These are phyloP conservation scores for Pemphigus obesinymphae DNA, from an alignment of 1,140 invertebrate species.

Conservation along the genomic window DNA sequence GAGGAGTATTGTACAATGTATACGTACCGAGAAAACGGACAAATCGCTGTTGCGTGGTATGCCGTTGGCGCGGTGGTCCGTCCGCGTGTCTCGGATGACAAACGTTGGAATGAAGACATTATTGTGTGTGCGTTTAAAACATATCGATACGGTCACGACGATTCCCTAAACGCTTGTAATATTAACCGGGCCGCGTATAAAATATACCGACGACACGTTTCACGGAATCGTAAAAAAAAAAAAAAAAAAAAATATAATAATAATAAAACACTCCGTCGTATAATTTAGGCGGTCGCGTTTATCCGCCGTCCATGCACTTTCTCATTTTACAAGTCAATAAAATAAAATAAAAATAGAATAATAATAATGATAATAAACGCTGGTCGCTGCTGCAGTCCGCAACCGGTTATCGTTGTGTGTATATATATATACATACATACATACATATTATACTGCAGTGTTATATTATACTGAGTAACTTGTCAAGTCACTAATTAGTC, in stretches of 20 bases:
- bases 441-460: neutral
- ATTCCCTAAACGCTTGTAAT: neutral
- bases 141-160: neutral
- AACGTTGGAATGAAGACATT: neutral
- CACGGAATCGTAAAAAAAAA: neutral
- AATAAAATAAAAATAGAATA: neutral
- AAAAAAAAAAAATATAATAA: too few relatives aligned
- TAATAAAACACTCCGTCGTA: too few relatives aligned
- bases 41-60: neutral
- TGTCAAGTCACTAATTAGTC: conserved; percentile 40
- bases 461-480: neutral
- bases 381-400: neutral
- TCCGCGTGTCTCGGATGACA: neutral
- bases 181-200: neutral
- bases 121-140: neutral
- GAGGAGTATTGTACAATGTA: too few relatives aligned
- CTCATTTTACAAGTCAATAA: conserved; percentile 40
- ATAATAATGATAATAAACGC: neutral
- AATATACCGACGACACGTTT: neutral
- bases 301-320: neutral
- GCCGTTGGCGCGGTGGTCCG: neutral
- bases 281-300: neutral
- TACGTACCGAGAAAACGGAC: neutral
- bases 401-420: conserved; percentile 10
- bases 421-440: neutral